Conservation (phyloP, 2,888 invertebrate genomes). For the Cosmia pyralina region DNA sequence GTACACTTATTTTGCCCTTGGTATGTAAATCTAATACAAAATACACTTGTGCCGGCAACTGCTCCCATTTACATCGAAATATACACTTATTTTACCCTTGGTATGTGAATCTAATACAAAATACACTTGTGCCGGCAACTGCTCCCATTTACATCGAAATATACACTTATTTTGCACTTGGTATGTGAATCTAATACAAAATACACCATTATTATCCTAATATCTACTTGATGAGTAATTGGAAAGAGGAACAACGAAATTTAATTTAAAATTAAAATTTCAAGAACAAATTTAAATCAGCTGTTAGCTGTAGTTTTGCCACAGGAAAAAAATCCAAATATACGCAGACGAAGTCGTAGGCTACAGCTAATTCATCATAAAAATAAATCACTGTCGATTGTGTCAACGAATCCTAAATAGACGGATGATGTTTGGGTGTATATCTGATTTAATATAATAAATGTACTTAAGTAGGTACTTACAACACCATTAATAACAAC, state of each 20-base stretch:
- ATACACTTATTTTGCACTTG: neutral
- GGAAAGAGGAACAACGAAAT: too few species aligned
- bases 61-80: too few species aligned
- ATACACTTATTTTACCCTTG: neutral
- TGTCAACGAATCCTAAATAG: conserved; percentile 3
- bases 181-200: neutral
- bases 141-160: too few species aligned
- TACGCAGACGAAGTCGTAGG: neutral
- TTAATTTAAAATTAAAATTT: too few species aligned
- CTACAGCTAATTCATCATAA: neutral
- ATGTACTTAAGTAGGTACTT: neutral
- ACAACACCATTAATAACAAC: conserved; percentile 7
- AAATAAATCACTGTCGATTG: conserved; percentile 8
- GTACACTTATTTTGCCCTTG: neutral
- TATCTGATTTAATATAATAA: conserved; percentile 11
- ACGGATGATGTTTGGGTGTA: neutral
- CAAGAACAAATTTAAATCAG: too few species aligned
- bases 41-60: neutral
- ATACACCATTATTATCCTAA: neutral
- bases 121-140: neutral
- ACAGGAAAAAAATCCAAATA: neutral
- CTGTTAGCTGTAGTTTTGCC: too few species aligned
- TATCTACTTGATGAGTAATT: too few species aligned
- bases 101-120: neutral
- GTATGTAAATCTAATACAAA: neutral